Percentiles rank a stretch among this genome's conserved stretches.
These are phyloP conservation scores for Nyctalus aviator DNA, from an alignment of 2,797 vertebrate species.

Conservation along the genomic window DNA sequence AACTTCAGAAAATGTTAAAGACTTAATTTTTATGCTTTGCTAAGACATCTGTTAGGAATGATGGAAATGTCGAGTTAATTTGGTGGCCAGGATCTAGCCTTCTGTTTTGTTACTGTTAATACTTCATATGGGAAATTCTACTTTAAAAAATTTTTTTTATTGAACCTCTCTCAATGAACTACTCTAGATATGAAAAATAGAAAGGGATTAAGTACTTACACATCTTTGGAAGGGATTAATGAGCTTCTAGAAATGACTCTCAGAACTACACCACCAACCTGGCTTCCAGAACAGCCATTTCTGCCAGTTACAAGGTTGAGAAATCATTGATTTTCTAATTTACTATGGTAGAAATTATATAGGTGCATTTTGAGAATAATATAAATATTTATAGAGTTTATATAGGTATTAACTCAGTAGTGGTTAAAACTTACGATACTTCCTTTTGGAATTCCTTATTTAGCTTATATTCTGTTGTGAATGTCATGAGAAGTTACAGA, in stretches of 20 bases:
- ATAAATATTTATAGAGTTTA: constrained; percentile 32
- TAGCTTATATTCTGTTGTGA: background rate
- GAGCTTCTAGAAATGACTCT: background rate
- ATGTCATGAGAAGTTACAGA: background rate
- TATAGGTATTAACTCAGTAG: background rate
- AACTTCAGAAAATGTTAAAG: constrained; percentile 13
- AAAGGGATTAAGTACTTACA: background rate
- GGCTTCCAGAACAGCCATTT: background rate
- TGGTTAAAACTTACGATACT: background rate
- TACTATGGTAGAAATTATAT: background rate
- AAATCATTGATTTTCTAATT: background rate
- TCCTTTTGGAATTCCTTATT: constrained; percentile 15
- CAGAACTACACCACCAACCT: background rate
- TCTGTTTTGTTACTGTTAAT: constrained; percentile 83
- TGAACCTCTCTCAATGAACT: background rate
- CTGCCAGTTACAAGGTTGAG: background rate
- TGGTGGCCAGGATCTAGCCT: constrained; percentile 64
- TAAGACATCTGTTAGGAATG: constrained; percentile 77
- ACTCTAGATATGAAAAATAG: background rate
- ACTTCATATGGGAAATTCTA: constrained; percentile 87
- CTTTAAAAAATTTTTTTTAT: background rate
- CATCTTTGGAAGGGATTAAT: background rate
- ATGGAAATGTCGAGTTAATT: constrained; percentile 85
- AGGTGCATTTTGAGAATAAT: constrained; percentile 12
- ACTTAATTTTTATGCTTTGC: constrained; percentile 71